A percentile compares a stretch with the other conserved stretches of the same genome.
Conservation (phyloP, 1,140 invertebrate genomes). For the Agraylea sexmaculata region DNA sequence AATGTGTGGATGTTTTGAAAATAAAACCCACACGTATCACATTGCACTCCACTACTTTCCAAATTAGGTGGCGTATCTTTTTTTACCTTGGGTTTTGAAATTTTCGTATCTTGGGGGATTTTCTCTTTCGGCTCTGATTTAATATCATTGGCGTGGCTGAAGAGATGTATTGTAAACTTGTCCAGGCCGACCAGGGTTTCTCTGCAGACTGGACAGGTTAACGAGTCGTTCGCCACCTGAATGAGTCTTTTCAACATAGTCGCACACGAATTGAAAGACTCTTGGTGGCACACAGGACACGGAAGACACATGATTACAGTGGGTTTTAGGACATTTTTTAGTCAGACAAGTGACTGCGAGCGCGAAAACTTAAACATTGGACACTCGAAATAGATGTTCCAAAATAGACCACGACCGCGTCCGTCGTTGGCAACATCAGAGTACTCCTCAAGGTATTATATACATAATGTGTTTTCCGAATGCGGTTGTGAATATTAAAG, state of each 20-base stretch:
- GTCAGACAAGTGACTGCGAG: too few species aligned
- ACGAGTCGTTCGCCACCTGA: constrained; percentile 57
- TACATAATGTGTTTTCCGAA: too few species aligned
- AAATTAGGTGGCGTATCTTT: constrained; percentile 29
- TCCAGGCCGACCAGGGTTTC: constrained; percentile 63
- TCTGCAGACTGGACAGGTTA: constrained; percentile 64
- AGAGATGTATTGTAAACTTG: constrained; percentile 75
- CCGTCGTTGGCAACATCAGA: constrained; percentile 14
- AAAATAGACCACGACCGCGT: constrained; percentile 17
- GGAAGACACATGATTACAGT: constrained; percentile 45
- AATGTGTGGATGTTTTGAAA: constrained; percentile 58
- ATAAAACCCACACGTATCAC: constrained; percentile 58
- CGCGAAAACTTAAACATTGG: constrained; percentile 12
- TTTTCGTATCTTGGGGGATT: constrained; percentile 2
- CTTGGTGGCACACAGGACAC: constrained; percentile 63
- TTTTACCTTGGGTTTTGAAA: constrained; percentile 13
- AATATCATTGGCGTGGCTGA: constrained; percentile 46
- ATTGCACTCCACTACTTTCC: too few species aligned
- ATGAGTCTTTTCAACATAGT: constrained; percentile 58
- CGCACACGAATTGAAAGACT: constrained; percentile 56
- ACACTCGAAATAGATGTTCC: constrained; percentile 17
- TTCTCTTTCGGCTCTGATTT: neutral
- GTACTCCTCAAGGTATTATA: too few species aligned
- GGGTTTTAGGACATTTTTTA: too few species aligned
- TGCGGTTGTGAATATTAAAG: too few species aligned